phyloP scores from a whole-genome alignment of 2,797 vertebrate genomes.

The Fratercula arctica region DNA sequence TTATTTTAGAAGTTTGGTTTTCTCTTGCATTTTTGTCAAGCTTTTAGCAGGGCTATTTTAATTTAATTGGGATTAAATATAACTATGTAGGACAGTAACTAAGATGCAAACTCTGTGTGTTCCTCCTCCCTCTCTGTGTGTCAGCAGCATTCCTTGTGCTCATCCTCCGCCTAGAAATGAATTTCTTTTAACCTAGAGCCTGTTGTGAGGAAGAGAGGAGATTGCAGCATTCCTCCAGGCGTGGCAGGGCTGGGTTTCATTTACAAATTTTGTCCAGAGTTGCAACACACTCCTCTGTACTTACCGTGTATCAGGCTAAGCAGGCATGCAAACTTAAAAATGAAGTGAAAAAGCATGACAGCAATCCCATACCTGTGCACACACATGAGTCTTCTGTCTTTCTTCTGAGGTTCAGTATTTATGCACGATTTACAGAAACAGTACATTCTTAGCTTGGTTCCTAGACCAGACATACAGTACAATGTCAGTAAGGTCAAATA shows the following conservation, averaged over 20 bases:
- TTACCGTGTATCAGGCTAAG: not conserved
- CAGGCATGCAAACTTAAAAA: not conserved
- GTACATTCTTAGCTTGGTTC: not conserved
- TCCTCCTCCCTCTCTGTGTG: not conserved
- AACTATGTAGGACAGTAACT: not conserved
- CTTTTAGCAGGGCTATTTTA: not conserved
- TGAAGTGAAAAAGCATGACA: not conserved
- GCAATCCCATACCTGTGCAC: not conserved
- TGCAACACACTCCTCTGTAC: constrained; percentile 1
- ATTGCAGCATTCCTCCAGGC: constrained; percentile 43
- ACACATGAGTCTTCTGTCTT: not conserved
- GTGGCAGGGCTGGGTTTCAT: constrained; percentile 26
- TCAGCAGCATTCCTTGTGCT: constrained; percentile 56
- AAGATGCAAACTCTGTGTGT: not conserved
- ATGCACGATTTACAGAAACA: not conserved
- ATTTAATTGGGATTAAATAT: not conserved
- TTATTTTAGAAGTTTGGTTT: constrained; percentile 9
- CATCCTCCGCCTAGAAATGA: constrained; percentile 5
- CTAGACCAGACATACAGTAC: not conserved
- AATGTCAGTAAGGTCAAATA: not conserved
- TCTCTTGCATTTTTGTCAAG: not conserved
- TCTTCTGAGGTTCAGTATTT: not conserved
- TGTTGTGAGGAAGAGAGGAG: constrained; percentile 15
- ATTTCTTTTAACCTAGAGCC: constrained; percentile 28
- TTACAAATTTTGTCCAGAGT: constrained; percentile 17